These are phyloP conservation scores for Glyphotaelius pellucidus DNA, from an alignment of 2,888 invertebrate species.

Conservation along the genomic window DNA sequence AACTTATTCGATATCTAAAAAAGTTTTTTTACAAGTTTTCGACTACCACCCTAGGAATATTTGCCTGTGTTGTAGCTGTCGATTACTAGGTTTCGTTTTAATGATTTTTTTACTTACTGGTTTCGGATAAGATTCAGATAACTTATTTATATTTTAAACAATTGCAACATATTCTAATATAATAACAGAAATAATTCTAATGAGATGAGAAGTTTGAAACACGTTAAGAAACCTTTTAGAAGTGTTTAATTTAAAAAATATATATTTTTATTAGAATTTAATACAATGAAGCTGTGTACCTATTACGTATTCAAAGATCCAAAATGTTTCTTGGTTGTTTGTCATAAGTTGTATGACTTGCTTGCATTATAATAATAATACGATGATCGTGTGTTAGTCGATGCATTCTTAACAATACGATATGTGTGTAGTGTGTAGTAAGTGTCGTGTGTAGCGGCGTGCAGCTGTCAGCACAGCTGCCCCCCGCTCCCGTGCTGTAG, in stretches of 20 bases:
- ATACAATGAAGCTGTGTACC: neutral
- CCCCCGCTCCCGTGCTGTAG: neutral
- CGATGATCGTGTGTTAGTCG: neutral
- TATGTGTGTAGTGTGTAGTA: constrained; percentile 19
- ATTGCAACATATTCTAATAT: neutral
- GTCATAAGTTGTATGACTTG: neutral
- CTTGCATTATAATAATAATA: neutral
- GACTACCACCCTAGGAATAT: too few species aligned
- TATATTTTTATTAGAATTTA: neutral
- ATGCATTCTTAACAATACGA: neutral
- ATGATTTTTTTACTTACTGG: neutral
- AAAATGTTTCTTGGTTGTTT: neutral
- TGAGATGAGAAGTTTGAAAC: neutral
- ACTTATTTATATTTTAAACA: too few species aligned
- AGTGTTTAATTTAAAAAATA: too few species aligned
- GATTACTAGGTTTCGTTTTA: neutral
- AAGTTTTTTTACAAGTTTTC: too few species aligned
- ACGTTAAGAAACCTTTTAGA: neutral
- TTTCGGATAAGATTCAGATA: too few species aligned
- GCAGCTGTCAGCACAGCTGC: constrained; percentile 47
- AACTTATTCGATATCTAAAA: too few species aligned
- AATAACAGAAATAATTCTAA: neutral
- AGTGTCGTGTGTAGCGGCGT: constrained; percentile 15
- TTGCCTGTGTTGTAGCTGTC: too few species aligned
- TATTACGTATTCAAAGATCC: neutral